Conservation (phyloP, 2,888 invertebrate genomes). For the Abscondita cerata region DNA sequence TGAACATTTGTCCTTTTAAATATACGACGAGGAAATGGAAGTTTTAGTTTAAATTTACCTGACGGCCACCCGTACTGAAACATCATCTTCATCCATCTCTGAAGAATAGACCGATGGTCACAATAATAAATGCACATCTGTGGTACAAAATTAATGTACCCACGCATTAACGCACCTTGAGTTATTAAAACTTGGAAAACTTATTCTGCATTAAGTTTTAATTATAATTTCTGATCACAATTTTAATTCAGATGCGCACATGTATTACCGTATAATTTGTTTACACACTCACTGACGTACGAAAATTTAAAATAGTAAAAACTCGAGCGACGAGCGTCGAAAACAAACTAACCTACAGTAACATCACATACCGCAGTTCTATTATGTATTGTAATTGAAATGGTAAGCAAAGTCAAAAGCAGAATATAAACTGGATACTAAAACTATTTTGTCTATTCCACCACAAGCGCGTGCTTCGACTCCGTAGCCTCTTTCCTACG, state of each 20-base stretch:
- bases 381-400: conserved; percentile 18
- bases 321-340: conserved; percentile 11
- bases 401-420: conserved; percentile 7
- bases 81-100: conserved; percentile 69
- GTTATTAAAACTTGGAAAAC: conserved; percentile 46
- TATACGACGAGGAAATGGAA: background rate
- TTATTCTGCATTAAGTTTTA: no score
- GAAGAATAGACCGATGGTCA: conserved; percentile 29
- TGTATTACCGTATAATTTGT: conserved; percentile 7
- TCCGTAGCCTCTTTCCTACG: no score
- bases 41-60: conserved; percentile 60
- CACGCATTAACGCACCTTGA: conserved; percentile 47
- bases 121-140: conserved; percentile 29
- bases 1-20: background rate
- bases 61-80: conserved; percentile 73
- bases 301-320: conserved; percentile 22
- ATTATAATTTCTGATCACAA: no score
- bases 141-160: conserved; percentile 21
- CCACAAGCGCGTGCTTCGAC: conserved; percentile 2
- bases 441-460: conserved; percentile 13
- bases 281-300: background rate
- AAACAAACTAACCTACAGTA: conserved; percentile 26
- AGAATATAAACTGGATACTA: conserved; percentile 14
- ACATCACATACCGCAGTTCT: conserved; percentile 22
- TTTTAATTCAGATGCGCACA: conserved; percentile 3